A percentile compares a stretch with the other conserved stretches of the same genome.
phyloP scores from a whole-genome alignment of 2,113 vertebrate species.

The Cisticola juncidis region DNA sequence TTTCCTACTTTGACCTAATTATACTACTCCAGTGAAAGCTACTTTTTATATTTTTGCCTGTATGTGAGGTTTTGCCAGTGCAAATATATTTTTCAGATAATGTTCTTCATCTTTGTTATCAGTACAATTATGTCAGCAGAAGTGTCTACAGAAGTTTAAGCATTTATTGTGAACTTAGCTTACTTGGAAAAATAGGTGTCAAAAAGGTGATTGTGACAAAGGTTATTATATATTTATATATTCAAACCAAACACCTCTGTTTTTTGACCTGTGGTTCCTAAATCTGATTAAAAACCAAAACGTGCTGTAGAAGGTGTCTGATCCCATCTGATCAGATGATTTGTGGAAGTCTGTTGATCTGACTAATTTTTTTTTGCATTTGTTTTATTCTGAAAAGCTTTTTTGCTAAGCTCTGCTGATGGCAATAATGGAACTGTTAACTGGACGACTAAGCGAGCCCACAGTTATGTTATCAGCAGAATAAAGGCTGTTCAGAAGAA shows the following conservation, averaged over 20 bases:
- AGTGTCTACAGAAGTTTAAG: not conserved
- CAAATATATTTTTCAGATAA: not conserved
- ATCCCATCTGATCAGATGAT: slow-evolving; percentile 29
- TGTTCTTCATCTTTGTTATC: not conserved
- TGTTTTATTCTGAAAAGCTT: slow-evolving; percentile 86
- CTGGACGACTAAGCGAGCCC: slow-evolving; percentile 83
- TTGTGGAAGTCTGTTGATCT: slow-evolving; percentile 52
- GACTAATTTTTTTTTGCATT: slow-evolving; percentile 74
- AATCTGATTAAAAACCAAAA: not conserved
- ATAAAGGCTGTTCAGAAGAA: slow-evolving; percentile 85
- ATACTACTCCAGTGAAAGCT: not conserved
- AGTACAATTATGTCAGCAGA: not conserved
- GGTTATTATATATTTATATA: not conserved
- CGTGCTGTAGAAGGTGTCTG: not conserved
- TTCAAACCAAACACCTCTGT: not conserved
- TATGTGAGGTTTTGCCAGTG: not conserved
- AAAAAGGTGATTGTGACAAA: not conserved
- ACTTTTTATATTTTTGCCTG: not conserved
- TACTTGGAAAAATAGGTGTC: not conserved
- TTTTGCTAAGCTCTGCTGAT: slow-evolving; percentile 84
- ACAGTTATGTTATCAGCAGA: slow-evolving; percentile 85
- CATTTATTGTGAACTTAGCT: not conserved
- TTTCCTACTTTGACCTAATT: not conserved
- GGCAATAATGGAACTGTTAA: slow-evolving; percentile 80
- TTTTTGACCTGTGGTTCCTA: not conserved